Percentiles rank a stretch among this genome's conserved stretches.
Conservation (phyloP, 2,797 vertebrate genomes). For the Enteromius mattozi region DNA sequence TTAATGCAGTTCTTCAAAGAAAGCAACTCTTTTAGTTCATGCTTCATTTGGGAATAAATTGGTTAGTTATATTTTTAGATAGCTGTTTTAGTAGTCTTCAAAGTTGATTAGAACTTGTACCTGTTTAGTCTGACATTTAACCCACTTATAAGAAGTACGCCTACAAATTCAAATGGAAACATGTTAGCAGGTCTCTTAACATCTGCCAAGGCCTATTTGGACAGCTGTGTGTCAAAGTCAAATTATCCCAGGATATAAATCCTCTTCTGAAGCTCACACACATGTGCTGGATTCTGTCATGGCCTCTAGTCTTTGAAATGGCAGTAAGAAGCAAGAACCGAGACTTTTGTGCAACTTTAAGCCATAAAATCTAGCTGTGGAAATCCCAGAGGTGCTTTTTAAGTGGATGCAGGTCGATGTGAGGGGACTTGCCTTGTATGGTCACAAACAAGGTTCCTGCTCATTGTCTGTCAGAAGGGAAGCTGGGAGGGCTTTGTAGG, state of each 20-base stretch:
- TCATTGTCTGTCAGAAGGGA: conserved; percentile 44
- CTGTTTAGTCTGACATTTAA: not conserved
- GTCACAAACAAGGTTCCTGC: conserved; percentile 61
- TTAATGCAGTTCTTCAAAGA: not conserved
- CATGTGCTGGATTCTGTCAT: not conserved
- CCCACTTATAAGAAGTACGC: not conserved
- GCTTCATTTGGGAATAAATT: not conserved
- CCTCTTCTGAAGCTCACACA: conserved; percentile 16
- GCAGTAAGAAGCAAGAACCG: not conserved
- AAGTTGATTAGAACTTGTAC: not conserved
- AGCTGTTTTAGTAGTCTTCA: not conserved
- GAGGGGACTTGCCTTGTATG: conserved; percentile 70
- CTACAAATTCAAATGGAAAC: not conserved
- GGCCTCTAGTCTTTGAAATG: not conserved
- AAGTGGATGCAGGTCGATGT: conserved; percentile 25
- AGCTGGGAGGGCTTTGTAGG: conserved; percentile 62
- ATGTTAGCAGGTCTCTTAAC: not conserved
- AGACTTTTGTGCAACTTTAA: not conserved
- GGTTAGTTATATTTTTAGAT: not conserved
- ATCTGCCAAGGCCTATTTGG: conserved; percentile 1
- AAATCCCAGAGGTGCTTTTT: conserved; percentile 22
- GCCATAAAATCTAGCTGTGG: not conserved
- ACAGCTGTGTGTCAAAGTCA: not conserved
- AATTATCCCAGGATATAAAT: conserved; percentile 11
- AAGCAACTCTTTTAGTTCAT: not conserved